Conservation (phyloP, 2,888 invertebrate species). For the Pediacus dermestoides region DNA sequence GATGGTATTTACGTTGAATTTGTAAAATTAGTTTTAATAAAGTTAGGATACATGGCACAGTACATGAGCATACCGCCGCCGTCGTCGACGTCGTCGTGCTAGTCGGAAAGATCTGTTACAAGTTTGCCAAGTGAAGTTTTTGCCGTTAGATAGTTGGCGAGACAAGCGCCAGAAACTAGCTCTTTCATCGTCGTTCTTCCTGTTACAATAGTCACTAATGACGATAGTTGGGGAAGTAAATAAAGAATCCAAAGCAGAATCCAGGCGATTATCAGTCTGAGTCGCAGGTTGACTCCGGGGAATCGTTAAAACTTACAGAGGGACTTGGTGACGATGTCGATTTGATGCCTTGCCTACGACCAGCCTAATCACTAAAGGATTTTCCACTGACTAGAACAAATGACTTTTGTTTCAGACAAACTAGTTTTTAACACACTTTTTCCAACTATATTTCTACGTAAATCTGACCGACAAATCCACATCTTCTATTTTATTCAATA, state of each 20-base stretch:
- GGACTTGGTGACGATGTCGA: conserved; percentile 14
- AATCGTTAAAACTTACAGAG: conserved; percentile 15
- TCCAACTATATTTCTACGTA: too few relatives aligned
- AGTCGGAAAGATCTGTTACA: conserved; percentile 1
- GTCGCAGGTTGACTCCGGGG: conserved; percentile 13
- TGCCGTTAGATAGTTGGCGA: background rate
- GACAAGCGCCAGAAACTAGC: conserved; percentile 18
- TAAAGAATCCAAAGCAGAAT: conserved; percentile 22
- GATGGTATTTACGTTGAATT: background rate
- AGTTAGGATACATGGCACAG: background rate
- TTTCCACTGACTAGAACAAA: conserved; percentile 2
- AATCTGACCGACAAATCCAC: too few relatives aligned
- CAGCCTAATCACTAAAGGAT: conserved; percentile 9
- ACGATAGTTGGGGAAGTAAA: conserved; percentile 26
- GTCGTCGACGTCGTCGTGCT: too few relatives aligned
- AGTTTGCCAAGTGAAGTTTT: conserved; percentile 1
- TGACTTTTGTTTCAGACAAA: conserved; percentile 8
- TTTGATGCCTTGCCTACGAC: conserved; percentile 11
- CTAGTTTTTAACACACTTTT: background rate
- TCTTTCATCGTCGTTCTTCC: conserved; percentile 21
- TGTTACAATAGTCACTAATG: conserved; percentile 27
- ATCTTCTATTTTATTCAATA: too few relatives aligned
- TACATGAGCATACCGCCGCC: background rate
- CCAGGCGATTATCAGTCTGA: conserved; percentile 15
- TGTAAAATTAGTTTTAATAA: background rate